phyloP scores from a whole-genome alignment of 2,888 invertebrate genomes.

The Pollenia griseotomentosa region DNA sequence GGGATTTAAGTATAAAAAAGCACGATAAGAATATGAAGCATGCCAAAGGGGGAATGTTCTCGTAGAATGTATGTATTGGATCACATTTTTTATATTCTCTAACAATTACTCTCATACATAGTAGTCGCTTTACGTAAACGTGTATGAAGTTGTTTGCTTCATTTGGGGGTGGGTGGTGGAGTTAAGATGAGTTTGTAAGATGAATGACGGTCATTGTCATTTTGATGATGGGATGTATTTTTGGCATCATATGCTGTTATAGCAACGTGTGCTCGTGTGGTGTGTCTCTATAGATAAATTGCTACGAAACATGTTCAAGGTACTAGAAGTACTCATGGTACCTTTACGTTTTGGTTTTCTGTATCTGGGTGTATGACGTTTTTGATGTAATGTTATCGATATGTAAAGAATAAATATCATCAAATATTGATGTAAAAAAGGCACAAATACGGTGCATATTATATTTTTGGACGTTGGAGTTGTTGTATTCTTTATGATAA shows the following conservation, averaged over 20 bases:
- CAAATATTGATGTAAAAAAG: slow-evolving; percentile 41
- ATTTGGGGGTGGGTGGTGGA: background rate
- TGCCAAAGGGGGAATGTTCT: background rate
- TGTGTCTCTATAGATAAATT: slow-evolving; percentile 37
- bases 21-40: background rate
- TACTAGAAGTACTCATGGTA: background rate
- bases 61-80: background rate
- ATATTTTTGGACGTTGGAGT: background rate
- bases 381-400: slow-evolving; percentile 59
- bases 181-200: slow-evolving; percentile 41
- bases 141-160: background rate
- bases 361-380: background rate
- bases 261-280: background rate
- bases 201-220: slow-evolving; percentile 73
- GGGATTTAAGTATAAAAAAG: background rate
- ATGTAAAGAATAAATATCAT: slow-evolving; percentile 55
- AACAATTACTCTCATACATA: background rate
- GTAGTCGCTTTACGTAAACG: background rate
- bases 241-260: slow-evolving; percentile 58
- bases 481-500: slow-evolving; percentile 5
- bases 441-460: background rate
- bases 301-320: slow-evolving; percentile 23
- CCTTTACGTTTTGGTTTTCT: background rate
- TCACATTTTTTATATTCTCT: background rate
- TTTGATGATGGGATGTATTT: slow-evolving; percentile 68